phyloP scores from a whole-genome alignment of 2,113 vertebrate genomes.

The Struthio camelus region DNA sequence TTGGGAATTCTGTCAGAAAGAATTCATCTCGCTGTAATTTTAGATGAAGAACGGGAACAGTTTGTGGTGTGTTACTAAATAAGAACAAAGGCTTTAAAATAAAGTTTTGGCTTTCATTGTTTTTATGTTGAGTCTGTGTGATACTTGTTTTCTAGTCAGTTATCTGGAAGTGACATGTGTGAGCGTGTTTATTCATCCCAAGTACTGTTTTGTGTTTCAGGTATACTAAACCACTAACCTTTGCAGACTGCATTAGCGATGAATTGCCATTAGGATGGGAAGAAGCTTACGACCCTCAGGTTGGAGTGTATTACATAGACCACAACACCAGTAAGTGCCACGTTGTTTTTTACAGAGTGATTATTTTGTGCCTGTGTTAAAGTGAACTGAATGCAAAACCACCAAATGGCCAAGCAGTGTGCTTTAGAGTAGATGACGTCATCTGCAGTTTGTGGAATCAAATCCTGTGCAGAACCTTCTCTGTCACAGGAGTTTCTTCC shows the following conservation, averaged over 20 bases:
- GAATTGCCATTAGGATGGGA: slow-evolving; percentile 98
- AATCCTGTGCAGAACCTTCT: background rate
- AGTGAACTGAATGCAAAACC: background rate
- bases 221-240: slow-evolving; percentile 97
- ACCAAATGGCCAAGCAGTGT: background rate
- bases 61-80: background rate
- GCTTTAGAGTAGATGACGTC: background rate
- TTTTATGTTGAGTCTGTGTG: background rate
- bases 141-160: background rate
- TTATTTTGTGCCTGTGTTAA: background rate
- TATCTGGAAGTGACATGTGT: background rate
- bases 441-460: background rate
- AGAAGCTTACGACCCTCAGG: slow-evolving; percentile 90
- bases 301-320: slow-evolving; percentile 97
- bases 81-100: slow-evolving; percentile 3
- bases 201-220: slow-evolving; percentile 75
- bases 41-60: background rate
- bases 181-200: background rate
- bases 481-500: background rate
- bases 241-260: slow-evolving; percentile 97
- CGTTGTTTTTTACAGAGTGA: background rate
- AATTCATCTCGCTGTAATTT: slow-evolving; percentile 1
- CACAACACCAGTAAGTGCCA: slow-evolving; percentile 94
- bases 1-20: background rate
- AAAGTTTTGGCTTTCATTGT: background rate